Base-by-base conservation (phyloP, 2,113 vertebrate species). In the Tinamus guttatus region DNA sequence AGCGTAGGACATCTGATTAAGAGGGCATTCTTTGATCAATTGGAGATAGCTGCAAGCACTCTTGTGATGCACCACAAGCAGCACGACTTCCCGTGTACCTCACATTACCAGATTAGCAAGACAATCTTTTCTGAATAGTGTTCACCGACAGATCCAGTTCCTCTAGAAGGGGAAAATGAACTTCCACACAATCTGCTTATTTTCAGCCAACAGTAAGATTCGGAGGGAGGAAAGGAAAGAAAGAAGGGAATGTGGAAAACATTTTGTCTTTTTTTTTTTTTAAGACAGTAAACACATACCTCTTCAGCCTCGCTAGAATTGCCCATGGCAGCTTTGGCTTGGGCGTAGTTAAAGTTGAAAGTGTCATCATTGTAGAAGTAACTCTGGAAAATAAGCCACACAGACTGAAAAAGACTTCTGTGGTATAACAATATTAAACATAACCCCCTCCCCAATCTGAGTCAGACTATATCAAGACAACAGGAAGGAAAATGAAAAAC, bases 261-360 rank as follows among this genome's bases (percentile, higher is more conserved):
- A 49, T 77, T 93, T 94, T 79, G 19, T 32, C 80, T 8, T 75
- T 24, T 15, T 52, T 27, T 27, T 54, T 25, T 13, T 56, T 82
- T 97, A 87, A 59, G 51, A 73, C 94, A 93, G 54, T 36, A 92
- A 51, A 76, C 65, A 95, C 97, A 63, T 97, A 99, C 99, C 98
- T 99, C 99, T 93, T 99, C 99, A 68, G 98, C 99, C 94, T 99
- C 99, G 83, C 97, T 99, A 96, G 98, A 99, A 96, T 98, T 99
- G 25, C 99, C 98, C 27, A 98, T 98, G 24, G 99, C 98, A 70
- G 99, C 99, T 98, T 99, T 99, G 81, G 99, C 99, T 98, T 99
- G 99, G 71, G 99, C 99, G 7, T 99, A 99, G 98, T 99, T 99
- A 96, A 99, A 99, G 90, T 99, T 99, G 97, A 99, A 99, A 17